Evolutionary conservation across 2,113 vertebrate species (phyloP).

Genomic region (Oryctolagus cuniculus): DNA sequence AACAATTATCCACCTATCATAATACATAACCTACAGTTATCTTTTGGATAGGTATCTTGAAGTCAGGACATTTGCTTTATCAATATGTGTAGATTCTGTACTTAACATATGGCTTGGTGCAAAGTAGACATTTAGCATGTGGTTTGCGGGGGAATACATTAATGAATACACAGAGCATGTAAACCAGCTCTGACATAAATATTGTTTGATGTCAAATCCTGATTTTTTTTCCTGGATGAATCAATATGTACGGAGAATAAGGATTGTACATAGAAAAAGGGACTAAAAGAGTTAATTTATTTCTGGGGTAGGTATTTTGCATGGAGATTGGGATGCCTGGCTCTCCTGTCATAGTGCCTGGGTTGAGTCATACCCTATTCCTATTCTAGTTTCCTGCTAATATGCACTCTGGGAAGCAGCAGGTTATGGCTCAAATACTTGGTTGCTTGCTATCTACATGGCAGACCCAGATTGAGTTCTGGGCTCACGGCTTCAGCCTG

Average conservation of each 20-base stretch:
- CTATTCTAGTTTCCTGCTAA: too few species aligned
- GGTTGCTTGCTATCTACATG: too few species aligned
- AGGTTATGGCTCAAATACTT: too few species aligned
- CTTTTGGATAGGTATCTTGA: background rate
- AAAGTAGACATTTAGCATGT: background rate
- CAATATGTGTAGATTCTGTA: background rate
- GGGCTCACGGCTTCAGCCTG: too few species aligned
- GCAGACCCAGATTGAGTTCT: too few species aligned
- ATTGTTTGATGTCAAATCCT: background rate
- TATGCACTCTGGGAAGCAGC: too few species aligned
- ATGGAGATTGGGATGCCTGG: too few species aligned
- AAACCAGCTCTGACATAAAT: background rate
- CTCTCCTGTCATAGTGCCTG: too few species aligned
- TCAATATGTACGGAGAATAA: background rate
- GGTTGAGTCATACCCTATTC: too few species aligned
- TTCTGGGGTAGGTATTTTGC: background rate
- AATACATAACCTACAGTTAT: background rate
- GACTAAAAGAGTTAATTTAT: background rate
- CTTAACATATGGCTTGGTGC: background rate
- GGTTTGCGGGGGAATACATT: background rate
- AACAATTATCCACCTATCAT: background rate
- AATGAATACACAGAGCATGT: background rate
- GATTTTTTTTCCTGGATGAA: conserved; percentile 10
- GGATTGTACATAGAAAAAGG: background rate
- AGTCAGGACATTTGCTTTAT: background rate